Conservation (phyloP, 1,140 invertebrate species). For the Choristoneura fumiferana region DNA sequence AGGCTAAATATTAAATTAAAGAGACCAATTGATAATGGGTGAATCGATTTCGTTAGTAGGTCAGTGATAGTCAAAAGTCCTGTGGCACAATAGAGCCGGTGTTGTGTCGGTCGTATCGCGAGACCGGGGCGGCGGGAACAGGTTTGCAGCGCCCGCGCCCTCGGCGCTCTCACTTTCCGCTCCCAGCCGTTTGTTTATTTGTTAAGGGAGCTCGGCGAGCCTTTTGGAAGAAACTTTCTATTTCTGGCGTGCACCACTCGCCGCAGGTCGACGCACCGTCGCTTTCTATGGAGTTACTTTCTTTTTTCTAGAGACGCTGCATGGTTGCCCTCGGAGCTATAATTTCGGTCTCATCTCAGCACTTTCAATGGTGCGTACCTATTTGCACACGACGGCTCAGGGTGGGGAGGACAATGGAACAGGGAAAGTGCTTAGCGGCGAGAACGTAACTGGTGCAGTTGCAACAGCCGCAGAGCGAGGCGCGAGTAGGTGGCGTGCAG, state of each 20-base stretch:
- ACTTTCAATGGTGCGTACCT: constrained; percentile 28
- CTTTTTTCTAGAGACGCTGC: constrained; percentile 55
- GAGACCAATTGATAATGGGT: constrained; percentile 39
- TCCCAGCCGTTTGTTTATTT: constrained; percentile 66
- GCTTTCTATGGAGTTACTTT: constrained; percentile 72
- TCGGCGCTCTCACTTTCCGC: constrained; percentile 68
- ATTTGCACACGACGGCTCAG: too few relatives aligned
- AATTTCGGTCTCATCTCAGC: constrained; percentile 45
- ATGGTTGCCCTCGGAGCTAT: constrained; percentile 34
- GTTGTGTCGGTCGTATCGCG: too few relatives aligned
- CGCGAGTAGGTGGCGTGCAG: constrained; percentile 54
- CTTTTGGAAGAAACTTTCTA: constrained; percentile 72
- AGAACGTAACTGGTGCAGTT: constrained; percentile 59
- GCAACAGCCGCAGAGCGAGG: constrained; percentile 43
- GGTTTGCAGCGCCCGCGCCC: constrained; percentile 48
- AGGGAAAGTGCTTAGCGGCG: constrained; percentile 42
- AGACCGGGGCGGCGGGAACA: constrained; percentile 44
- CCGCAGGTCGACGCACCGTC: constrained; percentile 59
- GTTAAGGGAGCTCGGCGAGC: constrained; percentile 59
- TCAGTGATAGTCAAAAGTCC: constrained; percentile 51
- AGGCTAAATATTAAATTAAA: constrained; percentile 19
- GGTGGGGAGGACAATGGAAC: constrained; percentile 50
- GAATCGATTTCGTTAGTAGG: constrained; percentile 59
- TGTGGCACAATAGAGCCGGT: too few relatives aligned
- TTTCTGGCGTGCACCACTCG: constrained; percentile 64